phyloP scores from a whole-genome alignment of 2,888 invertebrate species.

The Apotomis betuletana region DNA sequence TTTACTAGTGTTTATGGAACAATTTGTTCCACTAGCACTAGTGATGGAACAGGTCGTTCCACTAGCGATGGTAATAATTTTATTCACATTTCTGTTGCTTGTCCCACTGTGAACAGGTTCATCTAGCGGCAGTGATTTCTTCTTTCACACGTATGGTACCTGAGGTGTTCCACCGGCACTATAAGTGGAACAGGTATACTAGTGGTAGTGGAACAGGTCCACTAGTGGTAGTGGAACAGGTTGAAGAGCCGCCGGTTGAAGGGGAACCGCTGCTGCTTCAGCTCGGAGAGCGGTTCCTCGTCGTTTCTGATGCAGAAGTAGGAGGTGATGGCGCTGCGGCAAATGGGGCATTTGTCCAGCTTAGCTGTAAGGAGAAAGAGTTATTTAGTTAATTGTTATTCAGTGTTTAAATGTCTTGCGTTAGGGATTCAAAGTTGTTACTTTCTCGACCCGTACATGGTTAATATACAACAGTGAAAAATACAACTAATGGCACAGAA shows the following conservation, averaged over 20 bases:
- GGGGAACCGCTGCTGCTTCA: slow-evolving; percentile 79
- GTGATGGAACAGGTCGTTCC: background rate
- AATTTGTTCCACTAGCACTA: background rate
- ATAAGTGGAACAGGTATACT: background rate
- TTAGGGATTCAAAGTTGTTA: too few relatives aligned
- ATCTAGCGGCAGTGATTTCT: too few relatives aligned
- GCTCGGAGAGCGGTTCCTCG: slow-evolving; percentile 85
- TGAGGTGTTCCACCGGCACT: background rate
- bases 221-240: slow-evolving; percentile 86
- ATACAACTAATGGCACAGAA: too few relatives aligned
- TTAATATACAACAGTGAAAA: too few relatives aligned
- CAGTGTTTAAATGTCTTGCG: too few relatives aligned
- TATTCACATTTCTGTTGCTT: too few relatives aligned
- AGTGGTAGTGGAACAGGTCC: background rate
- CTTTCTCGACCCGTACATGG: too few relatives aligned
- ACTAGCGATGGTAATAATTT: too few relatives aligned
- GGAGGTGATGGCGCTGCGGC: slow-evolving; percentile 91
- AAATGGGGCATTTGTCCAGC: slow-evolving; percentile 93
- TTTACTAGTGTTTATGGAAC: background rate
- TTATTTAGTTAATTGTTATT: background rate
- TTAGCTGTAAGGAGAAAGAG: slow-evolving; percentile 78
- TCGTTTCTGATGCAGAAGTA: slow-evolving; percentile 93
- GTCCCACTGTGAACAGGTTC: too few relatives aligned
- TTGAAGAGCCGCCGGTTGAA: slow-evolving; percentile 89
- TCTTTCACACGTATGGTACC: too few relatives aligned